Evolutionary conservation across 2,113 vertebrate genomes (phyloP).

Genomic region (Osmerus mordax): DNA sequence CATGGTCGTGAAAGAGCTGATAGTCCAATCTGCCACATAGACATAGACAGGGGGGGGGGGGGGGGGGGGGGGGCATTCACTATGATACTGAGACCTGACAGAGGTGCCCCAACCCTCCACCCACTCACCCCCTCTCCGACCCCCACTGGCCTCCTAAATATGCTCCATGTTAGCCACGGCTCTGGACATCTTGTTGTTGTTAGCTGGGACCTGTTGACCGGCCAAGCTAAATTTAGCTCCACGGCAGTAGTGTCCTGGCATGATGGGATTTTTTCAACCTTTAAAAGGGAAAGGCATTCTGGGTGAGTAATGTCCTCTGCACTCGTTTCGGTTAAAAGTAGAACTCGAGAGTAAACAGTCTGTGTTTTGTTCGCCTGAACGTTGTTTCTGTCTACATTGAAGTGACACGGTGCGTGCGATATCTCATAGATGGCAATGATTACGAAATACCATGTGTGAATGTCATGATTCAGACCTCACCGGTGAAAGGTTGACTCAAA

Average conservation of each 20-base stretch:
- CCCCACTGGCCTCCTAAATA: neutral
- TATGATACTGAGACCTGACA: slow-evolving; percentile 25
- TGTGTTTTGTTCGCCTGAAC: slow-evolving; percentile 65
- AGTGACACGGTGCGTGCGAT: slow-evolving; percentile 50
- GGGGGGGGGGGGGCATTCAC: slow-evolving; percentile 19
- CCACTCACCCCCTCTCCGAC: slow-evolving; percentile 2
- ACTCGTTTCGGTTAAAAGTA: slow-evolving; percentile 49
- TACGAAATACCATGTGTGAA: slow-evolving; percentile 35
- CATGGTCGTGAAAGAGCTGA: slow-evolving; percentile 30
- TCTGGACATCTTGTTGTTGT: slow-evolving; percentile 35
- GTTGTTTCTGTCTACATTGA: slow-evolving; percentile 64
- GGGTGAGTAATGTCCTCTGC: slow-evolving; percentile 50
- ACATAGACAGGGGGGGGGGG: slow-evolving; percentile 2
- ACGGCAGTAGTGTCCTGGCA: slow-evolving; percentile 37
- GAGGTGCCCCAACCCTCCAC: neutral
- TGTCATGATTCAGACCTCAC: slow-evolving; percentile 24
- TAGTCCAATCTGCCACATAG: slow-evolving; percentile 34
- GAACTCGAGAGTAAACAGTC: slow-evolving; percentile 69
- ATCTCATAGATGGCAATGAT: slow-evolving; percentile 45
- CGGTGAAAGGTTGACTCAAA: neutral
- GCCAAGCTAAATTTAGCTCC: slow-evolving; percentile 48
- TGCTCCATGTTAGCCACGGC: slow-evolving; percentile 27
- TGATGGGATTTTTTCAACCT: slow-evolving; percentile 48
- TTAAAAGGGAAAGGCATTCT: slow-evolving; percentile 63
- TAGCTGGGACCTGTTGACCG: slow-evolving; percentile 33